phyloP scores from a whole-genome alignment of 2,113 vertebrate species.

The Oreochromis aureus region DNA sequence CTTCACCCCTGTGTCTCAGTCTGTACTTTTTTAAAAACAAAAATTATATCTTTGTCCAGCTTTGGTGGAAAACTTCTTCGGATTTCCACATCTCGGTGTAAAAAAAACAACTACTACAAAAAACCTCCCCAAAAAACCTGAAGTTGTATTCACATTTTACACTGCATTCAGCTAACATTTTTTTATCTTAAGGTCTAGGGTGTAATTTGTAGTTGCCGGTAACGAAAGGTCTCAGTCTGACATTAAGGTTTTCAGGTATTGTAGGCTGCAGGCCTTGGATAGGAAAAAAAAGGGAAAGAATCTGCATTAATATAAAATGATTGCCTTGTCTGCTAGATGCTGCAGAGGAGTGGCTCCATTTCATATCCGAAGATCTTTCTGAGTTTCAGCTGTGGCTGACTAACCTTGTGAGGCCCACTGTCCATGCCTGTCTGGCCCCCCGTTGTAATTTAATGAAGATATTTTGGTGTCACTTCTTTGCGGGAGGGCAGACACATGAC shows the following conservation, averaged over 20 bases:
- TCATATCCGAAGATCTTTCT: conserved; percentile 31
- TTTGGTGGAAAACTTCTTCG: background rate
- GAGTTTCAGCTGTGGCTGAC: conserved; percentile 48
- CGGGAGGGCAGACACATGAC: conserved; percentile 10
- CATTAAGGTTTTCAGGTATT: background rate
- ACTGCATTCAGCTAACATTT: background rate
- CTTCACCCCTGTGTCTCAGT: background rate
- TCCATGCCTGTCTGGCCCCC: conserved; percentile 27
- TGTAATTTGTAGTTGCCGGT: background rate
- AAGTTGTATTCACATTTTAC: background rate
- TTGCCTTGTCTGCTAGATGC: background rate
- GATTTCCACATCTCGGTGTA: background rate
- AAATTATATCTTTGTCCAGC: background rate
- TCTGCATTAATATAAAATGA: background rate
- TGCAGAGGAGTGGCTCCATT: conserved; percentile 14
- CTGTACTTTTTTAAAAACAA: background rate
- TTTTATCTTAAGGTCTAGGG: background rate
- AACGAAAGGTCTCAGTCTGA: background rate
- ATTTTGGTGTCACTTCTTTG: conserved; percentile 20
- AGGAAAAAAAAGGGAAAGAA: background rate
- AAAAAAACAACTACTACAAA: background rate
- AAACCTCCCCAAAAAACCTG: background rate
- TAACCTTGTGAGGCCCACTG: conserved; percentile 32
- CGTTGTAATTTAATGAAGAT: conserved; percentile 48
- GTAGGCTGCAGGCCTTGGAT: background rate